Conservation (phyloP, 2,888 invertebrate genomes). For the Petrolisthes cinctipes region DNA sequence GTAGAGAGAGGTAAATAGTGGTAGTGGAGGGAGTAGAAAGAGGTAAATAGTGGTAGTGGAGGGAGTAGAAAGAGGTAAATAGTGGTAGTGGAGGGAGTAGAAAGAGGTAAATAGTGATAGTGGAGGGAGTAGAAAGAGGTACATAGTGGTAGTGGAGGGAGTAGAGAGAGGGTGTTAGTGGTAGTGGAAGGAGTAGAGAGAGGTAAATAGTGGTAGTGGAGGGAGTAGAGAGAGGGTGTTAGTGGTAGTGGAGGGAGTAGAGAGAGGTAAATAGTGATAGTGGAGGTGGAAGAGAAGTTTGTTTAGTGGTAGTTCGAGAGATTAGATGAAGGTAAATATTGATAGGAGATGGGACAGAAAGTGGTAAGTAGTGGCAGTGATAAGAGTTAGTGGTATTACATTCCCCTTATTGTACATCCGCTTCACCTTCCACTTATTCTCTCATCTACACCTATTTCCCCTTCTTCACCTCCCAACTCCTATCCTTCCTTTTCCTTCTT, state of each 20-base stretch:
- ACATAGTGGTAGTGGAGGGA: neutral
- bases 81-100: neutral
- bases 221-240: neutral
- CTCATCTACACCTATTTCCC: neutral
- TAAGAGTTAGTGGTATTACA: neutral
- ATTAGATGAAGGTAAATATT: neutral
- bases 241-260: too few species aligned
- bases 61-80: neutral
- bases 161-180: neutral
- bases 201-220: neutral
- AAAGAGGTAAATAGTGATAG: neutral
- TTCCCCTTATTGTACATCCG: neutral
- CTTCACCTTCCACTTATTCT: neutral
- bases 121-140: neutral
- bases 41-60: neutral
- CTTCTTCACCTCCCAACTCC: neutral
- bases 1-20: neutral
- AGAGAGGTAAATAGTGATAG: neutral
- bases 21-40: neutral
- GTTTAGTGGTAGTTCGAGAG: neutral
- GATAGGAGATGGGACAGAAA: neutral
- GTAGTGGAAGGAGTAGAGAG: neutral
- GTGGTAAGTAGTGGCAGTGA: slow-evolving; percentile 6
- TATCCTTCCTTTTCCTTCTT: neutral
- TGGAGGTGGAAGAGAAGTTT: neutral